A percentile compares a stretch with the other conserved stretches of the same genome.
Conservation (phyloP, 2,797 vertebrate genomes). For the Peromyscus attwateri region DNA sequence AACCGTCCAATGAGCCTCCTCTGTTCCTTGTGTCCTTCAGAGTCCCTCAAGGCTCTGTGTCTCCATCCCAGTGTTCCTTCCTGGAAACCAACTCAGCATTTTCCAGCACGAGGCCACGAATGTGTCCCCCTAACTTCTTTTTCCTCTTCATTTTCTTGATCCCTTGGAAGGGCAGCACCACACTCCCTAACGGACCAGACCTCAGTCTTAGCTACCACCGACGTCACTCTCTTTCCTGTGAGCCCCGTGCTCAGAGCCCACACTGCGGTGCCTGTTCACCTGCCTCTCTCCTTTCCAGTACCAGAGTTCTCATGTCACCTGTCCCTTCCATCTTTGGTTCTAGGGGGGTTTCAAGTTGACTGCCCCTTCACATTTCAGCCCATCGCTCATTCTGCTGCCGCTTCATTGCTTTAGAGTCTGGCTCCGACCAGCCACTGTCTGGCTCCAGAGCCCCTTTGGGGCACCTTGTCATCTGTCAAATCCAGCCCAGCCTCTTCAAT, state of each 20-base stretch:
- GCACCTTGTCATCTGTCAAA: neutral
- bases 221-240: neutral
- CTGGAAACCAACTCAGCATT: neutral
- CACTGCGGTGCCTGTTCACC: accelerated
- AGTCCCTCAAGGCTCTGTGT: neutral
- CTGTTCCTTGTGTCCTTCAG: neutral
- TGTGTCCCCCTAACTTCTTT: neutral
- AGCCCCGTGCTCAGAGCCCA: accelerated
- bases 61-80: neutral
- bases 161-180: accelerated
- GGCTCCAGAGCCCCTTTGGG: neutral
- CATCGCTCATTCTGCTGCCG: neutral
- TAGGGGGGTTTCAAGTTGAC: neutral
- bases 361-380: neutral
- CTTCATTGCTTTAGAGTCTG: neutral
- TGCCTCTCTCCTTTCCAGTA: neutral
- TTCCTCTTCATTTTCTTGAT: neutral
- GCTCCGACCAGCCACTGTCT: neutral
- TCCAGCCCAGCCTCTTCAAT: neutral
- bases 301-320: neutral
- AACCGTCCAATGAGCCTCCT: neutral
- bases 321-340: neutral
- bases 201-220: neutral
- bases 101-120: neutral
- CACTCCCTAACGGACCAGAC: accelerated